A percentile compares a stretch with the other conserved stretches of the same genome.
Evolutionary conservation across 2,113 vertebrate species (phyloP).

Genomic region (Ageneiosus marmoratus): DNA sequence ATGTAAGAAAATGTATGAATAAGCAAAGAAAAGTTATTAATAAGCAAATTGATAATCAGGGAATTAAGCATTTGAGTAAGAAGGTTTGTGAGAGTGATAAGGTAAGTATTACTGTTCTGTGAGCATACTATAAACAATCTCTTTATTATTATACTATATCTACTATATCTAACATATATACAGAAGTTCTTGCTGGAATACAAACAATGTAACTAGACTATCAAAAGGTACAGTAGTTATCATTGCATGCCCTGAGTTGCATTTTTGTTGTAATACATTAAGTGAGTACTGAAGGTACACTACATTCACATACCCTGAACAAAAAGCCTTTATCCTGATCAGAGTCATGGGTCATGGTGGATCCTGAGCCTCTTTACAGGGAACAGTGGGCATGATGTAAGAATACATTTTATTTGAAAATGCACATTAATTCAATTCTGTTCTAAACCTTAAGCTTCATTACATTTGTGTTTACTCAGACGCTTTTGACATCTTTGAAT

Average conservation of each 20-base stretch:
- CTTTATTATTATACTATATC: no score
- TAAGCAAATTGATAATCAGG: no score
- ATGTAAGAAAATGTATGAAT: no score
- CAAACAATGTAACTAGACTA: not conserved
- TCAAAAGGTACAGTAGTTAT: not conserved
- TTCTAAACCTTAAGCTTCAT: not conserved
- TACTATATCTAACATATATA: no score
- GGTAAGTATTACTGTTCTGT: no score
- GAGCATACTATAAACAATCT: no score
- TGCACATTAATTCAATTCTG: not conserved
- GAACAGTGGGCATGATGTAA: not conserved
- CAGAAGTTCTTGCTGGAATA: no score
- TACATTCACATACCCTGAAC: not conserved
- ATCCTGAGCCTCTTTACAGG: not conserved
- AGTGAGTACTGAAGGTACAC: not conserved
- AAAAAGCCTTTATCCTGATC: not conserved
- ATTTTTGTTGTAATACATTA: not conserved
- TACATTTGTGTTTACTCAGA: slow-evolving; percentile 5
- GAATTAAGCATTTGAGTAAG: no score
- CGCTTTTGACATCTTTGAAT: slow-evolving; percentile 7
- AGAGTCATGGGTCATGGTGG: not conserved
- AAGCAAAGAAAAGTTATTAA: no score
- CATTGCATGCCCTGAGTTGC: no score
- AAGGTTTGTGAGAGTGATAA: no score
- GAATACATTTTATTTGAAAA: not conserved